Percentiles rank a stretch among this genome's conserved stretches.
Evolutionary conservation across 2,113 vertebrate species (phyloP).

Genomic region (Noctilio leporinus): DNA sequence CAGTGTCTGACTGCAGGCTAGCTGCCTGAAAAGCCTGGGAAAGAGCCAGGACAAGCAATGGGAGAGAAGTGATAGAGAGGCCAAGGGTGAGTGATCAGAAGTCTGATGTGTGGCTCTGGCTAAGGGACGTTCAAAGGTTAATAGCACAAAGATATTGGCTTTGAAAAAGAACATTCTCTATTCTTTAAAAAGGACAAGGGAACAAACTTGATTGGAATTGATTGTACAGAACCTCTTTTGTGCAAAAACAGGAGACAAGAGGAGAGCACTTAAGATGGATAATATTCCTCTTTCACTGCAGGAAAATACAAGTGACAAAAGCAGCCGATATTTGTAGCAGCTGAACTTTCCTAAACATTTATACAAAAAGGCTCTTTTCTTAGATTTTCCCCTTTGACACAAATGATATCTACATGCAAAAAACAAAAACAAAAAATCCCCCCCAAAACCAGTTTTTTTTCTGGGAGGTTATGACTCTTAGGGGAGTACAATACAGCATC

Average conservation of each 20-base stretch:
- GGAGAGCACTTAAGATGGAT: not conserved
- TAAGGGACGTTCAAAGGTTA: constrained; percentile 29
- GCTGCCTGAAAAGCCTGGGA: not conserved
- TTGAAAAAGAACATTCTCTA: constrained; percentile 51
- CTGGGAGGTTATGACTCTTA: not conserved
- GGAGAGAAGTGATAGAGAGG: not conserved
- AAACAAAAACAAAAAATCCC: not conserved
- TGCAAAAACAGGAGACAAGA: not conserved
- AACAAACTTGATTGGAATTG: constrained; percentile 39
- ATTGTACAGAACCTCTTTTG: constrained; percentile 19
- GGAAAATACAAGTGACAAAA: not conserved
- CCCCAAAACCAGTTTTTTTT: no score
- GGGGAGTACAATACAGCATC: not conserved
- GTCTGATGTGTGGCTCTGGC: not conserved
- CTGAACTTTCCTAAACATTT: not conserved
- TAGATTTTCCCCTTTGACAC: not conserved
- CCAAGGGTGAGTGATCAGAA: constrained; percentile 7
- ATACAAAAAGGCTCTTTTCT: not conserved
- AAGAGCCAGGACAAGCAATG: not conserved
- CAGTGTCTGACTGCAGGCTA: not conserved
- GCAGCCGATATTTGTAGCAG: not conserved
- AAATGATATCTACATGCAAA: not conserved
- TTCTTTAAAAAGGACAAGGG: not conserved
- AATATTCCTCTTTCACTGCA: not conserved
- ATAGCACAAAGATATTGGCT: constrained; percentile 45